These are phyloP conservation scores for Parazoanthus darwini DNA, from an alignment of 92 coral and sea anemone genomes.

Conservation along the genomic window DNA sequence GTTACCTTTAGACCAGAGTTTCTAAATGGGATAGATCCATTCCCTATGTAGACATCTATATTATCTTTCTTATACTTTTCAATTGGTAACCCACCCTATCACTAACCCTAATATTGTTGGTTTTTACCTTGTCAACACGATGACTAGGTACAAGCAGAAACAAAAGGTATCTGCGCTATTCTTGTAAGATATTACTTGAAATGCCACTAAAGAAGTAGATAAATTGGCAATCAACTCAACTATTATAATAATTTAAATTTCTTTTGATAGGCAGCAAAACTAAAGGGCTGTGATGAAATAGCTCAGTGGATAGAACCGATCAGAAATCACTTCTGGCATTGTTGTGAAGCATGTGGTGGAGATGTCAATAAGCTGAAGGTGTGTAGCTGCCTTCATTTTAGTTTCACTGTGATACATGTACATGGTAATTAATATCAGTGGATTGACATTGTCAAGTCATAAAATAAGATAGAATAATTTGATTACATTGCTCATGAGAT, in stretches of 20 bases:
- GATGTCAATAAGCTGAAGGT: conserved; percentile 61
- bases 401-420: neutral
- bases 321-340: conserved; percentile 75
- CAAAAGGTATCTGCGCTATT: neutral
- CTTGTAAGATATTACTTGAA: neutral
- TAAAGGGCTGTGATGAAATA: conserved; percentile 53
- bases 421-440: neutral
- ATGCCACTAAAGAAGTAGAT: neutral
- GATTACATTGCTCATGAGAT: neutral
- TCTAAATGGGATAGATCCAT: neutral
- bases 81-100: neutral
- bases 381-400: neutral
- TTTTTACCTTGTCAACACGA: conserved; percentile 1
- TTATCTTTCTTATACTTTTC: conserved; percentile 9
- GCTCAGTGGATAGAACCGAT: conserved; percentile 62
- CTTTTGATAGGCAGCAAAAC: conserved; percentile 60
- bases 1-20: too few relatives aligned
- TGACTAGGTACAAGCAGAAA: conserved; percentile 1
- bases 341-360: conserved; percentile 62
- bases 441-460: neutral
- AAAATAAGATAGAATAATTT: conserved; percentile 1
- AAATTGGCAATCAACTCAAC: neutral
- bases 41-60: neutral
- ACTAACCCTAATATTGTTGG: neutral
- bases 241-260: neutral